Percentiles rank a stretch among this genome's conserved stretches.
Conservation (phyloP, 2,888 invertebrate species). For the Griposia aprilina region DNA sequence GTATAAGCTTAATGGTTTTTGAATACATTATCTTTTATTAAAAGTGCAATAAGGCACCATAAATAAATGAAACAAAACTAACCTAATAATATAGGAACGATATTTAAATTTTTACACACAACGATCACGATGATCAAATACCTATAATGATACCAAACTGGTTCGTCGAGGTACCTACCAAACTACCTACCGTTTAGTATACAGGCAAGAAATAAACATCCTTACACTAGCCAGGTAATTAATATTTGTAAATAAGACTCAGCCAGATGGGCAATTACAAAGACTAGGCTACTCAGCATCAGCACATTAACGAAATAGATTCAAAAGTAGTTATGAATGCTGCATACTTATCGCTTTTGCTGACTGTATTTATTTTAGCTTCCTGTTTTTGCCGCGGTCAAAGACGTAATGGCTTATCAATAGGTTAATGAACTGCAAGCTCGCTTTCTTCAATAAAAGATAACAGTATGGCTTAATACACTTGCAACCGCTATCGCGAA, state of each 20-base stretch:
- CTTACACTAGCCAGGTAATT: not conserved
- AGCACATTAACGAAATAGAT: not conserved
- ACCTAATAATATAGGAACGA: not conserved
- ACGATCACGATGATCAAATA: not conserved
- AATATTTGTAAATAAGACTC: not conserved
- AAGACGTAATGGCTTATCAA: not conserved
- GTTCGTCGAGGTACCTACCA: not conserved
- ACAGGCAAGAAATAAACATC: not conserved
- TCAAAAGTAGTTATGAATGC: not conserved
- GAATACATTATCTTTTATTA: not conserved
- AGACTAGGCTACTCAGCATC: not conserved
- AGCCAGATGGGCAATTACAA: not conserved
- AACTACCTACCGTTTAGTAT: not conserved
- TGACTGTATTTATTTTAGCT: not conserved
- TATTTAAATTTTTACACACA: not conserved
- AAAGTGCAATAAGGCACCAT: not conserved
- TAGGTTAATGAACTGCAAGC: slow-evolving; percentile 30
- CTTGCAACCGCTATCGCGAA: slow-evolving; percentile 14
- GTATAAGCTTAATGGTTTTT: not conserved
- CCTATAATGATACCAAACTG: not conserved
- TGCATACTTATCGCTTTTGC: not conserved
- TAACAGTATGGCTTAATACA: not conserved
- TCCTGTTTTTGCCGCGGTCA: not conserved
- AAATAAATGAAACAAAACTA: not conserved
- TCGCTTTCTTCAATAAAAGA: slow-evolving; percentile 7